Evolutionary conservation across 2,797 vertebrate genomes (phyloP).

Genomic region (Anguilla pacifica): DNA sequence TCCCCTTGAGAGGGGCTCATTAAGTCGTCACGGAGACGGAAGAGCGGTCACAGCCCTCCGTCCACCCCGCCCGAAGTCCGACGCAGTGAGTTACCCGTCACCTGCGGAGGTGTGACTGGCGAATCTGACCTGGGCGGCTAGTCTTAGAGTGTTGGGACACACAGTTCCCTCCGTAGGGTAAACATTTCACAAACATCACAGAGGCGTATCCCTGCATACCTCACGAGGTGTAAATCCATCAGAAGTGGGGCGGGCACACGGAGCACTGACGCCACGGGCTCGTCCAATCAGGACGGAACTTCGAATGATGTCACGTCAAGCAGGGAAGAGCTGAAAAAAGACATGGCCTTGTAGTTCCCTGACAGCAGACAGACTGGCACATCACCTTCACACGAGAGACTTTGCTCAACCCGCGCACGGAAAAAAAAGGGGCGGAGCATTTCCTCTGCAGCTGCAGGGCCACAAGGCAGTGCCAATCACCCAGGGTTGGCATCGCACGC

Average conservation of each 20-base stretch:
- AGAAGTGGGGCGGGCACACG: background rate
- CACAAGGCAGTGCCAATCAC: conserved; percentile 38
- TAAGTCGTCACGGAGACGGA: conserved; percentile 32
- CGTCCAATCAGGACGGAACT: conserved; percentile 38
- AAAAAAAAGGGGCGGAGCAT: conserved; percentile 36
- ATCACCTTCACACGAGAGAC: conserved; percentile 32
- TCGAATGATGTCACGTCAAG: background rate
- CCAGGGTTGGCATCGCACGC: conserved; percentile 18
- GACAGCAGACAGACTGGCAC: conserved; percentile 24
- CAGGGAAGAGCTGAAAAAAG: background rate
- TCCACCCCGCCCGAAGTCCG: conserved; percentile 6
- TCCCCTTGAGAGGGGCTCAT: conserved; percentile 19
- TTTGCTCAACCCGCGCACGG: conserved; percentile 27
- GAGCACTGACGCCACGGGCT: conserved; percentile 41
- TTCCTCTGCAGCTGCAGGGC: conserved; percentile 38
- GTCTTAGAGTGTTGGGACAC: conserved; percentile 8
- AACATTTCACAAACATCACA: conserved; percentile 48
- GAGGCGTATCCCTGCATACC: conserved; percentile 1
- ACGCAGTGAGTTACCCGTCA: conserved; percentile 21
- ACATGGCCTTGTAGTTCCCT: background rate
- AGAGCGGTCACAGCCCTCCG: conserved; percentile 2
- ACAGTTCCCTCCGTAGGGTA: conserved; percentile 53
- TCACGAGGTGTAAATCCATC: conserved; percentile 66
- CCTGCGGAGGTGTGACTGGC: conserved; percentile 21
- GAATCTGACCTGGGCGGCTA: background rate